phyloP scores from a whole-genome alignment of 53 echinoderm and acorn worm genomes.

The Holothuria leucospilota region DNA sequence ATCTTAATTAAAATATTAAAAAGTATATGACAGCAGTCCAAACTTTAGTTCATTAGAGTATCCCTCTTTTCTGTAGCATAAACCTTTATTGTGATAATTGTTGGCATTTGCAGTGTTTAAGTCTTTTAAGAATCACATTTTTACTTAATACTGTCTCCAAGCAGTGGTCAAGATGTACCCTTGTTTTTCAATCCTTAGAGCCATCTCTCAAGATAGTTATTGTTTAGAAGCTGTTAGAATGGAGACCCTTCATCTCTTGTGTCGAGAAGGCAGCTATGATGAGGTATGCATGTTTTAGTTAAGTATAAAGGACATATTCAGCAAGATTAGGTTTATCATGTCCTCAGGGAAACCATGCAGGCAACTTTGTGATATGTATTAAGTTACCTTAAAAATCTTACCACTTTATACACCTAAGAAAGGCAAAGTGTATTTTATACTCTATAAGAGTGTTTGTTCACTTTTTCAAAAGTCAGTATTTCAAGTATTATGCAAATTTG shows the following conservation, averaged over 20 bases:
- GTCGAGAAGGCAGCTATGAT: conserved; percentile 90
- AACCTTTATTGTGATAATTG: too few relatives aligned
- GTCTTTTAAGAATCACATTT: too few relatives aligned
- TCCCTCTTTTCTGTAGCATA: too few relatives aligned
- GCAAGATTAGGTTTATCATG: background rate
- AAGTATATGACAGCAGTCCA: too few relatives aligned
- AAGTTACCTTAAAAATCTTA: background rate
- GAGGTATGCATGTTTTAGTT: conserved; percentile 67
- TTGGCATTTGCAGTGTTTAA: too few relatives aligned
- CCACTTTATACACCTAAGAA: background rate
- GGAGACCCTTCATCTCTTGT: conserved; percentile 79
- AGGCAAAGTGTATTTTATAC: too few relatives aligned
- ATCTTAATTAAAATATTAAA: too few relatives aligned
- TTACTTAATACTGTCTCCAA: too few relatives aligned
- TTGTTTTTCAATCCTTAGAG: conserved; percentile 59
- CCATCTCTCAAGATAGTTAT: conserved; percentile 80
- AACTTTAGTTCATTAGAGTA: too few relatives aligned
- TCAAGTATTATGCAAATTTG: too few relatives aligned
- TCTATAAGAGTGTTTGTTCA: too few relatives aligned
- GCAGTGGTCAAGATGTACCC: background rate
- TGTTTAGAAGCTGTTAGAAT: conserved; percentile 88
- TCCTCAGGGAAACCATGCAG: background rate
- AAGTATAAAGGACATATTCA: background rate
- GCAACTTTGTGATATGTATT: background rate
- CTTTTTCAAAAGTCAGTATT: too few relatives aligned